Percentiles rank a stretch among this genome's conserved stretches.
Evolutionary conservation across 2,113 vertebrate species (phyloP).

Genomic region (Corythornis madagascariensis): DNA sequence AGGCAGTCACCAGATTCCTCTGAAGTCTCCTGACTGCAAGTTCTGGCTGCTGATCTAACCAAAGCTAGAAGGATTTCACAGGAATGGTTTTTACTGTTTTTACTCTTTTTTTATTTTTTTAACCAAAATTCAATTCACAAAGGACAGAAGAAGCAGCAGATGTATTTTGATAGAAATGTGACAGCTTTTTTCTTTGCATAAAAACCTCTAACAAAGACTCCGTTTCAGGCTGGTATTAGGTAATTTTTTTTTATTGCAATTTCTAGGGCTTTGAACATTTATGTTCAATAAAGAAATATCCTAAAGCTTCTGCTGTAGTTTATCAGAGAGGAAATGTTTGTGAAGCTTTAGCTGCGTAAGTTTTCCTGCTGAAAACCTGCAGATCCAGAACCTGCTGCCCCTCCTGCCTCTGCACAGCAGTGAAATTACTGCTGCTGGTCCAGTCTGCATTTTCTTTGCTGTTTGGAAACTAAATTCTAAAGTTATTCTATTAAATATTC

Average conservation of each 20-base stretch:
- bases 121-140: neutral
- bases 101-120: neutral
- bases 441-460: neutral
- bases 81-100: neutral
- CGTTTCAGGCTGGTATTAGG: neutral
- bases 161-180: neutral
- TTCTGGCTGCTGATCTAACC: conserved; percentile 14
- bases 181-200: neutral
- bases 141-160: neutral
- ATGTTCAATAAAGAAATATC: neutral
- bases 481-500: too few species aligned
- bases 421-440: neutral
- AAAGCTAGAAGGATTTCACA: neutral
- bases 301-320: neutral
- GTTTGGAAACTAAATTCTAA: neutral
- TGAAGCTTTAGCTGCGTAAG: neutral
- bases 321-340: neutral
- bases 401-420: neutral
- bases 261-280: neutral
- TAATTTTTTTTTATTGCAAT: neutral
- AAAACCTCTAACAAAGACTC: neutral
- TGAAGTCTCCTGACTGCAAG: neutral
- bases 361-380: neutral
- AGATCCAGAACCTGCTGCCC: neutral
- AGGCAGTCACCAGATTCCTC: neutral